phyloP scores from a whole-genome alignment of 2,797 vertebrate species.

The Spheniscus humboldti region DNA sequence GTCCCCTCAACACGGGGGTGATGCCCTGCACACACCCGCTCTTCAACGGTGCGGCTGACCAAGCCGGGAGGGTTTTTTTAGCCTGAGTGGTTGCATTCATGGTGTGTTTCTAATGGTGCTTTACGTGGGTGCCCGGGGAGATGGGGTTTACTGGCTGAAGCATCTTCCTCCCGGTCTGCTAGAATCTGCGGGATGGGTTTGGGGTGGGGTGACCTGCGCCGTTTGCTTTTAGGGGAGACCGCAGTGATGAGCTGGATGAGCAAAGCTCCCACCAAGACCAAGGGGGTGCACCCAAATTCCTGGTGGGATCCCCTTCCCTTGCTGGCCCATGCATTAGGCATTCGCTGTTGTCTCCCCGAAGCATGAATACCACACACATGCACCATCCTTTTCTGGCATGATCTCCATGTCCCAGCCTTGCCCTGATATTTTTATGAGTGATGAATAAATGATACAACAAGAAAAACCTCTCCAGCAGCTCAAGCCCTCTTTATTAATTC shows the following conservation, averaged over 20 bases:
- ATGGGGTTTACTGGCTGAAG: neutral
- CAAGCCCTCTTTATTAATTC: neutral
- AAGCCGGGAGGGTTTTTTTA: neutral
- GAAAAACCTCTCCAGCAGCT: neutral
- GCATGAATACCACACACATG: neutral
- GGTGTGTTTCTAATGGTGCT: neutral
- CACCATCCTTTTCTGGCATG: neutral
- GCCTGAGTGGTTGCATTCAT: neutral
- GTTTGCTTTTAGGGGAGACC: neutral
- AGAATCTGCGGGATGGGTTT: neutral
- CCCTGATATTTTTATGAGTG: neutral
- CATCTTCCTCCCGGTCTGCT: neutral
- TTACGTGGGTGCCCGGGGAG: fast-evolving
- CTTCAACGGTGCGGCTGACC: fast-evolving
- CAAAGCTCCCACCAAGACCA: neutral
- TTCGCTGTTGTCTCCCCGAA: neutral
- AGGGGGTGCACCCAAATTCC: neutral
- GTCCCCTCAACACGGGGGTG: neutral
- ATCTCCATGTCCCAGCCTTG: neutral
- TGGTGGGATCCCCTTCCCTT: neutral
- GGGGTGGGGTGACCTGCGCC: neutral
- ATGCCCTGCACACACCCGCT: neutral
- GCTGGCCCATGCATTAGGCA: neutral
- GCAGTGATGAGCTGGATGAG: neutral
- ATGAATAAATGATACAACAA: conserved; percentile 36